Conservation (phyloP, 2,888 invertebrate species). For the Aleiodes leptofemur region DNA sequence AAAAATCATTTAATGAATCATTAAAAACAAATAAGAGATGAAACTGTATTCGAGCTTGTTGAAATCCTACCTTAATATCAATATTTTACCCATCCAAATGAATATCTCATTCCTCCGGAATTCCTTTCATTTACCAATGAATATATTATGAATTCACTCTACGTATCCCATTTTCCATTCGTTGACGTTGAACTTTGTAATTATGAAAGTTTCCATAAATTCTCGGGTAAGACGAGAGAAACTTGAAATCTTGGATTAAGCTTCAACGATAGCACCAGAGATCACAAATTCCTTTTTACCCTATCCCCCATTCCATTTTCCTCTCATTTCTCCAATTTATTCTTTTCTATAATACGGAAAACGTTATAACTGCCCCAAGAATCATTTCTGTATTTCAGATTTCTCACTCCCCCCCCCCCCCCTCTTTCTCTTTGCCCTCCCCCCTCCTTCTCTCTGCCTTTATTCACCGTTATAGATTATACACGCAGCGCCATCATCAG, state of each 20-base stretch:
- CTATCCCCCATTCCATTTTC: neutral
- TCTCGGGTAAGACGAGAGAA: slow-evolving; percentile 53
- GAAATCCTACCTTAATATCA: no score
- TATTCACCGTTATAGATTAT: slow-evolving; percentile 6
- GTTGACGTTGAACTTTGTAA: slow-evolving; percentile 62
- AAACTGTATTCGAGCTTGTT: no score
- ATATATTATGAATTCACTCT: neutral
- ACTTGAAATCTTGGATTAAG: slow-evolving; percentile 57
- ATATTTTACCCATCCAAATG: no score
- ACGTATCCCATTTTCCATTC: slow-evolving; percentile 3
- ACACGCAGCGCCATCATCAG: slow-evolving; percentile 3
- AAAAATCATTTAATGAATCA: no score
- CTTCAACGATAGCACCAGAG: slow-evolving; percentile 33
- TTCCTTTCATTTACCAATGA: no score
- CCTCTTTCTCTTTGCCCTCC: neutral
- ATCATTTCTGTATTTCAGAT: slow-evolving; percentile 21
- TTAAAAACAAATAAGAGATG: no score
- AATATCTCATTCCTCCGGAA: no score
- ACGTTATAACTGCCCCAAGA: slow-evolving; percentile 22
- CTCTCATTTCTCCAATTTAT: no score
- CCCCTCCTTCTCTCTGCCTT: neutral
- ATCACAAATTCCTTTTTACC: slow-evolving; percentile 22
- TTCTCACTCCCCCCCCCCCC: neutral
- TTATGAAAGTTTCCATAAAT: slow-evolving; percentile 65
- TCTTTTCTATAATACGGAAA: neutral